Conservation (phyloP, 2,888 invertebrate species). For the Andrena marginata region DNA sequence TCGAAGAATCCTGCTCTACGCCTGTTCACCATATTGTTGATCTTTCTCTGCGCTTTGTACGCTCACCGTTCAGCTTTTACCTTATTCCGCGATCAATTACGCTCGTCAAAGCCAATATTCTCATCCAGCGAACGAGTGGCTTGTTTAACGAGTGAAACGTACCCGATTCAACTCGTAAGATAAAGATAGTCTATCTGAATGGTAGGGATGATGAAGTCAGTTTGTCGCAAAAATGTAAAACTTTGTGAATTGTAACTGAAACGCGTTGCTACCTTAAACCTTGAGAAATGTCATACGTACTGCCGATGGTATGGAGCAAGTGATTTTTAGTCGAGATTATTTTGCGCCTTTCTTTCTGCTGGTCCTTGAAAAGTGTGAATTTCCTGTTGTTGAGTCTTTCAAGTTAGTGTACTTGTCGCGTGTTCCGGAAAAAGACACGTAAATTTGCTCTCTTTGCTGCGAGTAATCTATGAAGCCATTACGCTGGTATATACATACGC, state of each 20-base stretch:
- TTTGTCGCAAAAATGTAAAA: too few species aligned
- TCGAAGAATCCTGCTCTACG: not conserved
- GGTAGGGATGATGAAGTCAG: too few species aligned
- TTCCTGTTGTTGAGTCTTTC: conserved; percentile 1
- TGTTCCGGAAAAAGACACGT: conserved; percentile 39
- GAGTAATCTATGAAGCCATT: conserved; percentile 66
- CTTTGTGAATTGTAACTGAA: too few species aligned
- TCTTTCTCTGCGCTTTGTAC: not conserved
- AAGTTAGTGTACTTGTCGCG: not conserved
- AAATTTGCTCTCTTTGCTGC: conserved; percentile 44
- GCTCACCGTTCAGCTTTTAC: not conserved
- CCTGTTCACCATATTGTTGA: not conserved
- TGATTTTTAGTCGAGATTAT: not conserved
- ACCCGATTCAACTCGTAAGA: too few species aligned
- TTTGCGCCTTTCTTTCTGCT: not conserved
- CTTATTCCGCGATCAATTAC: too few species aligned
- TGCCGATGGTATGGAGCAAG: too few species aligned
- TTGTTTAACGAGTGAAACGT: too few species aligned
- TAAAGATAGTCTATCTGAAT: too few species aligned
- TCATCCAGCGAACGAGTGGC: too few species aligned
- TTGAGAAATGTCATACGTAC: too few species aligned
- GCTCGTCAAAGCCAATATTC: too few species aligned
- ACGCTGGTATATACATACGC: conserved; percentile 41
- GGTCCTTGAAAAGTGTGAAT: not conserved
- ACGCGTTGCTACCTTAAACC: too few species aligned